Conservation (phyloP, 2,888 invertebrate species). For the Dilophus febrilis region DNA sequence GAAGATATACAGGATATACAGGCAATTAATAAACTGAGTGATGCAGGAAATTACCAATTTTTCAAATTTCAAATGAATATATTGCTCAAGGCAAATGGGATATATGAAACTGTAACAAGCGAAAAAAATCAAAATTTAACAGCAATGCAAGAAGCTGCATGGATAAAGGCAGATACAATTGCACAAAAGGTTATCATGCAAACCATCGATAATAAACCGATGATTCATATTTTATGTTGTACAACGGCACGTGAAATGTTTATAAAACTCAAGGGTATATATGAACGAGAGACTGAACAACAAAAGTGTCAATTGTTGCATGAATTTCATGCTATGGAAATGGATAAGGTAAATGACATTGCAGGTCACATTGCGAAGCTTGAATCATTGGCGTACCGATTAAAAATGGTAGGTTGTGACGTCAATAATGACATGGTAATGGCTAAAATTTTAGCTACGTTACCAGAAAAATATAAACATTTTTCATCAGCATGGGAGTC, state of each 20-base stretch:
- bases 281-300: conserved; percentile 15
- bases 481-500: conserved; percentile 19
- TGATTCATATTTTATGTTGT: conserved; percentile 15
- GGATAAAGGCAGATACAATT: conserved; percentile 11
- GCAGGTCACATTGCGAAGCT: conserved; percentile 6
- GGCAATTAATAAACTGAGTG: no score
- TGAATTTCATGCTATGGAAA: background rate
- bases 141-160: no score
- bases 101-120: no score
- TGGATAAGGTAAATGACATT: conserved; percentile 3
- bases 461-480: conserved; percentile 16
- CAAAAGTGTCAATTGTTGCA: conserved; percentile 10
- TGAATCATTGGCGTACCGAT: background rate
- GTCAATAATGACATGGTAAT: conserved; percentile 8
- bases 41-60: no score
- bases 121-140: no score
- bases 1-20: no score
- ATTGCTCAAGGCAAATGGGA: no score
- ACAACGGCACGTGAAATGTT: conserved; percentile 16
- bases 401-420: conserved; percentile 6
- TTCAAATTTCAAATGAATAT: no score
- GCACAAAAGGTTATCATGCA: conserved; percentile 15
- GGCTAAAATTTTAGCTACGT: conserved; percentile 11
- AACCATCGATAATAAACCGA: conserved; percentile 11
- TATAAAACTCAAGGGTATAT: conserved; percentile 14